phyloP scores from a whole-genome alignment of 1,140 invertebrate species.

The Cherax destructor region DNA sequence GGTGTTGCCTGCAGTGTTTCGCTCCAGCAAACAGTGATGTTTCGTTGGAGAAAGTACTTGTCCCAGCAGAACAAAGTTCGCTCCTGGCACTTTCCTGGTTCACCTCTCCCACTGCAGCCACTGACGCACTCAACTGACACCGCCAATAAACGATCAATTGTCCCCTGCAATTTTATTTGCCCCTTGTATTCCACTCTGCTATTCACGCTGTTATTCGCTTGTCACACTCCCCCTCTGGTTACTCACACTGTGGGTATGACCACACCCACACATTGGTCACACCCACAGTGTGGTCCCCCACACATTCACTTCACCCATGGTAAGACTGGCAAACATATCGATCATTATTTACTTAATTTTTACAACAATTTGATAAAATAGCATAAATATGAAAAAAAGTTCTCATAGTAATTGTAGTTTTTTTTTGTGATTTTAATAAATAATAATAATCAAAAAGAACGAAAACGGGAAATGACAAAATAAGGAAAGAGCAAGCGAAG shows the following conservation, averaged over 20 bases:
- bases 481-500: too few species aligned
- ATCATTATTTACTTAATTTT: too few species aligned
- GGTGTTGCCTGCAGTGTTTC: too few species aligned
- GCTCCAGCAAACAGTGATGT: too few species aligned
- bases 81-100: not conserved
- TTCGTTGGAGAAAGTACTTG: too few species aligned
- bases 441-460: too few species aligned
- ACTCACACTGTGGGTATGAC: not conserved
- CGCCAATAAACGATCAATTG: not conserved
- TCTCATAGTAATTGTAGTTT: too few species aligned
- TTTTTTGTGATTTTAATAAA: too few species aligned
- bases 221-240: not conserved
- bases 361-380: too few species aligned
- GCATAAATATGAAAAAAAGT: too few species aligned
- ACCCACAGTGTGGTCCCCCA: not conserved
- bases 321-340: not conserved
- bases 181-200: not conserved
- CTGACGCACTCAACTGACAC: not conserved
- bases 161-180: not conserved
- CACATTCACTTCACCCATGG: not conserved
- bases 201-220: not conserved
- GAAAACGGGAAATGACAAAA: too few species aligned
- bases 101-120: not conserved
- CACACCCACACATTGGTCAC: not conserved
- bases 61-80: too few species aligned